These are phyloP conservation scores for Ophion obscuratus DNA, from an alignment of 2,888 invertebrate species.

Conservation along the genomic window DNA sequence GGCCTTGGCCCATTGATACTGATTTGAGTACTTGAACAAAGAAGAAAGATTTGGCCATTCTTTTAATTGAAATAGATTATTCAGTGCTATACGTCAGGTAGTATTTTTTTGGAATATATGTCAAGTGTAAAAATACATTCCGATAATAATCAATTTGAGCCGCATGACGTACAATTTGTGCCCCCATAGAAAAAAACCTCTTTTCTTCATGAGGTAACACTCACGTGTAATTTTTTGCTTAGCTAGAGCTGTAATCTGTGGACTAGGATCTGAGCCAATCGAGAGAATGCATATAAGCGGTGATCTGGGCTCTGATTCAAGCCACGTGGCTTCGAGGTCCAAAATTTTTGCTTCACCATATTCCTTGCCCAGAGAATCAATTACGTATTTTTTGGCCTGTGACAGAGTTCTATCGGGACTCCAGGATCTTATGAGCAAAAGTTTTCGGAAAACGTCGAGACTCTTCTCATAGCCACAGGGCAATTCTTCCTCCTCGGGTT, in stretches of 20 bases:
- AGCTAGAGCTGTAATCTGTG: conserved; percentile 94
- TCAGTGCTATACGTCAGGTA: not conserved
- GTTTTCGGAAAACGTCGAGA: conserved; percentile 94
- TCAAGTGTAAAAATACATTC: not conserved
- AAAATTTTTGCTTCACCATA: conserved; percentile 97
- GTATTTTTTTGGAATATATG: conserved; percentile 6
- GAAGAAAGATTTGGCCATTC: conserved; percentile 21
- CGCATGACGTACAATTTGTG: not conserved
- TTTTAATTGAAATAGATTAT: not conserved
- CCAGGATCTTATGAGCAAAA: conserved; percentile 95
- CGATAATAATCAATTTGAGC: too few species aligned
- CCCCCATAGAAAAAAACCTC: not conserved
- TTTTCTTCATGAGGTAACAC: conserved; percentile 73
- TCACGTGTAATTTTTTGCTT: conserved; percentile 94
- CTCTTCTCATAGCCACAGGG: conserved; percentile 95
- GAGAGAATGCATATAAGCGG: conserved; percentile 97
- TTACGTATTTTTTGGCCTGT: conserved; percentile 95
- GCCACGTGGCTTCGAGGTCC: conserved; percentile 95
- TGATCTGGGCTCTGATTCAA: conserved; percentile 94
- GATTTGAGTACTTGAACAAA: conserved; percentile 88
- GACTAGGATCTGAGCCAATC: conserved; percentile 98
- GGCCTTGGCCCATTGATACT: conserved; percentile 99
- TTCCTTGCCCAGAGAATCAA: conserved; percentile 94
- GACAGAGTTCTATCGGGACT: conserved; percentile 97
- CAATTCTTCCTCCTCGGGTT: conserved; percentile 95